Conservation (phyloP, 2,888 invertebrate species). For the Trichacis sp. region DNA sequence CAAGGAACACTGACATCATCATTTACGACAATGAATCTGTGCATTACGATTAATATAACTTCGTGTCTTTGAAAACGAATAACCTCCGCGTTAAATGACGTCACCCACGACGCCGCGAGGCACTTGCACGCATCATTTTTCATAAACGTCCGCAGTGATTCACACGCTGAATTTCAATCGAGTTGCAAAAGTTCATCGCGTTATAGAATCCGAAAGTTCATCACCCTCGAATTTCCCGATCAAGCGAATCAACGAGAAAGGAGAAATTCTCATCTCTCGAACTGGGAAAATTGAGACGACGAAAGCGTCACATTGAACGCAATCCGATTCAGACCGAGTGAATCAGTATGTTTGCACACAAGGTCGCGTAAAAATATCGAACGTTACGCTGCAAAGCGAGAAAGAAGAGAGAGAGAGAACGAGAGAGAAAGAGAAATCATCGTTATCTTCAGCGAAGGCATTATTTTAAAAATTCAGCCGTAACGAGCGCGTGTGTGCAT, state of each 20-base stretch:
- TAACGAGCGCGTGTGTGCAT: slow-evolving; percentile 9
- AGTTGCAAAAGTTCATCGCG: background rate
- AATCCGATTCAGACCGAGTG: slow-evolving; percentile 34
- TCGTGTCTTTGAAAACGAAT: slow-evolving; percentile 32
- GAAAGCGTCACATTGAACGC: slow-evolving; percentile 13
- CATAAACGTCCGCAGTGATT: slow-evolving; percentile 22
- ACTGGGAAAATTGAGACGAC: background rate
- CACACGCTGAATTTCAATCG: background rate
- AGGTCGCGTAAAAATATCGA: slow-evolving; percentile 28
- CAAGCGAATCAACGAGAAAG: no score
- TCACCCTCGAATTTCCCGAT: background rate
- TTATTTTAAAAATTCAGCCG: slow-evolving; percentile 18
- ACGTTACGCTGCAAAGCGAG: background rate
- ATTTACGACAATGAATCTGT: slow-evolving; percentile 23
- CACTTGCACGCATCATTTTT: background rate
- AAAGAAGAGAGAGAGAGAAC: slow-evolving; percentile 9
- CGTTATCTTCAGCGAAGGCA: slow-evolving; percentile 40
- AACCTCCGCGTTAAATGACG: slow-evolving; percentile 36
- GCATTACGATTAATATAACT: slow-evolving; percentile 36
- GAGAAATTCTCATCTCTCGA: no score
- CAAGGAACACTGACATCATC: slow-evolving; percentile 5
- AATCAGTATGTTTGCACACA: slow-evolving; percentile 40
- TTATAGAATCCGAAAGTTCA: background rate
- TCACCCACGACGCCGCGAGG: slow-evolving; percentile 25
- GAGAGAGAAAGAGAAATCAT: slow-evolving; percentile 24